phyloP scores from a whole-genome alignment of 2,888 invertebrate species.

The Microctonus aethiopoides region DNA sequence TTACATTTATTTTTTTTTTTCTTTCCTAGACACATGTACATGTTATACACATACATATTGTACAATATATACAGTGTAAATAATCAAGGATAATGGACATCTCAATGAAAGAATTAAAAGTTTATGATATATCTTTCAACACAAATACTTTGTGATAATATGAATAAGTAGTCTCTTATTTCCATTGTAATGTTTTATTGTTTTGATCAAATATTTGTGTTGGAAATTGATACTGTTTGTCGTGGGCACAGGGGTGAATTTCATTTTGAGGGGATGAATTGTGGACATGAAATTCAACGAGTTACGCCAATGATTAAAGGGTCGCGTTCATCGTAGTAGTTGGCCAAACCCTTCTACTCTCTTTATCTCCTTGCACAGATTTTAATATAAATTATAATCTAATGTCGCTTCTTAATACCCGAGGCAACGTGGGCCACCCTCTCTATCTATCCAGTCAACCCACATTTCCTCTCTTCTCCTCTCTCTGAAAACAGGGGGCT shows the following conservation, averaged over 20 bases:
- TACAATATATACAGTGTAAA: too few species aligned
- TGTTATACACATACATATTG: too few species aligned
- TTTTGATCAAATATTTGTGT: constrained; percentile 15
- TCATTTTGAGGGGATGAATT: constrained; percentile 24
- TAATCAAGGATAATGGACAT: not conserved
- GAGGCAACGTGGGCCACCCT: constrained; percentile 28
- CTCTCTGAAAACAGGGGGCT: constrained; percentile 35
- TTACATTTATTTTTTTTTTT: constrained; percentile 4
- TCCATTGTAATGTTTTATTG: constrained; percentile 1
- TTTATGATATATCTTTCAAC: constrained; percentile 22
- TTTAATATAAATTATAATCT: constrained; percentile 68
- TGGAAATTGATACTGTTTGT: constrained; percentile 21
- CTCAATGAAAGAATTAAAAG: not conserved
- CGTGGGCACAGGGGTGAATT: constrained; percentile 33
- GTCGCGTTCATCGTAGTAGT: constrained; percentile 50
- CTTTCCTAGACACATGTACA: not conserved
- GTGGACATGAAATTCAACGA: constrained; percentile 38
- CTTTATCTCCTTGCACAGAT: constrained; percentile 66
- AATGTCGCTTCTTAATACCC: constrained; percentile 66
- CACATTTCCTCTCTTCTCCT: too few species aligned
- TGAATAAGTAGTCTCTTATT: not conserved
- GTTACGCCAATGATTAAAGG: constrained; percentile 58
- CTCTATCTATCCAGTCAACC: constrained; percentile 29
- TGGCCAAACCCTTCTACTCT: constrained; percentile 49
- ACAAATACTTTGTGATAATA: not conserved